phyloP scores from a whole-genome alignment of 1,140 invertebrate species.

The Halictus rubicundus region DNA sequence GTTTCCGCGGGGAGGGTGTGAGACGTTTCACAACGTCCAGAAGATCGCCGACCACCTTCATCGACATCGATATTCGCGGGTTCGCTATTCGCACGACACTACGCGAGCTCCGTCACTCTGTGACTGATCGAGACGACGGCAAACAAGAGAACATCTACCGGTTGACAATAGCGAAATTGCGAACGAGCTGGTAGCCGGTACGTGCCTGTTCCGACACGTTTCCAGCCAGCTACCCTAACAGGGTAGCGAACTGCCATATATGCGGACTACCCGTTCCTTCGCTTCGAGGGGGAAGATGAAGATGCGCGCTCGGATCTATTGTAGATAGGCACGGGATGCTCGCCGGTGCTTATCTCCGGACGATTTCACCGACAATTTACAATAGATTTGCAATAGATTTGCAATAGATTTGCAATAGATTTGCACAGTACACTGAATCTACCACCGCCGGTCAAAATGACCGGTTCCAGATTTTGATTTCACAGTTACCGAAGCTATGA shows the following conservation, averaged over 20 bases:
- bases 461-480: too few species aligned
- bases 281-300: too few species aligned
- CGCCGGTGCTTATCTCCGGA: too few species aligned
- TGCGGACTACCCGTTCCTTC: neutral
- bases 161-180: slow-evolving; percentile 44
- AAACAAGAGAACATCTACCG: slow-evolving; percentile 24
- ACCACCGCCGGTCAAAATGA: too few species aligned
- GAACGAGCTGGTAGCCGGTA: slow-evolving; percentile 1
- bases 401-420: too few species aligned
- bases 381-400: too few species aligned
- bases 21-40: slow-evolving; percentile 25
- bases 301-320: too few species aligned
- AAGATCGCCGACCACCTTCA: slow-evolving; percentile 10
- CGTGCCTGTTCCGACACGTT: slow-evolving; percentile 48
- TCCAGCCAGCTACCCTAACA: neutral
- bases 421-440: too few species aligned
- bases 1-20: slow-evolving; percentile 47
- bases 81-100: neutral
- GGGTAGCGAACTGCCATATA: neutral
- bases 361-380: too few species aligned
- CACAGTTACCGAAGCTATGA: too few species aligned
- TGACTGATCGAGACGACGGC: slow-evolving; percentile 32
- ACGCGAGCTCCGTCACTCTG: neutral
- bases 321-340: too few species aligned
- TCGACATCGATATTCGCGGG: slow-evolving; percentile 7